Conservation (phyloP, 2,113 vertebrate species). For the Girardinichthys multiradiatus region DNA sequence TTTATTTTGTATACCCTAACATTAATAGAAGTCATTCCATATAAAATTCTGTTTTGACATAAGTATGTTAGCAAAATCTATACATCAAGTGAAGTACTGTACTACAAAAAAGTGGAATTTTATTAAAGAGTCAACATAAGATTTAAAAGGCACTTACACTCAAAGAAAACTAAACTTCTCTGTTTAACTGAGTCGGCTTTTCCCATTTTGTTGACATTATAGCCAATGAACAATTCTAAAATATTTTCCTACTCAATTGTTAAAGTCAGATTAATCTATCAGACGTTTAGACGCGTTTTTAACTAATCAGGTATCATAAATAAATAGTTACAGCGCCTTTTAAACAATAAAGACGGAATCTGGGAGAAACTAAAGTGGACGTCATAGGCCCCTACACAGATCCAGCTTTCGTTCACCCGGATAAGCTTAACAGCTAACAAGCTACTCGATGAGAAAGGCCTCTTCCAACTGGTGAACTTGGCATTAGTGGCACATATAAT, state of each 20-base stretch:
- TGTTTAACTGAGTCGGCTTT: too few relatives aligned
- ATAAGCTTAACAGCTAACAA: slow-evolving; percentile 20
- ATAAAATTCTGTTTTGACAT: too few relatives aligned
- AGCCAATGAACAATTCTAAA: background rate
- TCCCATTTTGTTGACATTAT: background rate
- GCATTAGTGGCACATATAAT: slow-evolving; percentile 2
- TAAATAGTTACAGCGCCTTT: background rate
- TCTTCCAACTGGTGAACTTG: slow-evolving; percentile 38
- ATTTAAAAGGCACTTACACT: background rate
- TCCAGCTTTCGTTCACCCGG: slow-evolving; percentile 4
- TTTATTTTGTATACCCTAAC: too few relatives aligned
- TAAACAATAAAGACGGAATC: background rate
- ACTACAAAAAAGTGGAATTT: background rate
- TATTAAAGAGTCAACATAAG: background rate
- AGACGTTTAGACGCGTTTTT: background rate
- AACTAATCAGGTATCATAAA: background rate
- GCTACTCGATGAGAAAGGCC: slow-evolving; percentile 54
- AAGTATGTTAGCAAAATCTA: too few relatives aligned
- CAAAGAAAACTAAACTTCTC: too few relatives aligned
- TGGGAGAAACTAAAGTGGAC: background rate
- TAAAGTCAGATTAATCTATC: background rate
- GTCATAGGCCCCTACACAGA: background rate
- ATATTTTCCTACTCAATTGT: background rate
- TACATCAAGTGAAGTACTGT: too few relatives aligned
- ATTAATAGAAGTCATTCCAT: too few relatives aligned